Base-by-base conservation (phyloP, 2,888 invertebrate species). In the Oscheius sp. region DNA sequence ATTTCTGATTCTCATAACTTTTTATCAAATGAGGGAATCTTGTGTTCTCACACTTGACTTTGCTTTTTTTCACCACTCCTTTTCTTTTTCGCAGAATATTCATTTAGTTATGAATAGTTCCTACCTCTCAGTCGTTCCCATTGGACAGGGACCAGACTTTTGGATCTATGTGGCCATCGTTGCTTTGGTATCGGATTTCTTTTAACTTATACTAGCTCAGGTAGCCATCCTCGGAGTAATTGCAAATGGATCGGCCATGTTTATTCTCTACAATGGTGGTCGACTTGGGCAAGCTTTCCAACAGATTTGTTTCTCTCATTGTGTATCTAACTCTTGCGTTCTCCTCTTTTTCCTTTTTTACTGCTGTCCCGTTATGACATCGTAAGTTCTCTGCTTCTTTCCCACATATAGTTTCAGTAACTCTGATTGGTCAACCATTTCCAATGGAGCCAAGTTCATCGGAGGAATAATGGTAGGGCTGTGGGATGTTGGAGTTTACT, bases 291-390 rank as follows among this genome's bases (percentile, higher is more conserved):
- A 63, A n/a, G 63, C 63, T 20, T 63, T 63, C 30, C 63, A 63
- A 51, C 63, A 63, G 22, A 28, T 63, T n/a, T 63, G 63, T 20
- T 63, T 63, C 33, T 63, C 63, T 2, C 63, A 63, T 33, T 63
- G 49, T 32, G 49, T 63, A 3, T 33, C 63, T 14, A 63, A 63
- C 36, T 63, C 38, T 17, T 5, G 28, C 6, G 22, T 26, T 20
- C 28, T 63, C 14, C 14, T 49, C 17, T 50, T 63, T 36, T 63
- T 63, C 24, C 49, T 63, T 22, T 63, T 63, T 17, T 63, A 63
- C 33, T 63, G 63, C 32, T 32, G 33, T 2, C 49, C 63, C 12
- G 36, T 50, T 3, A 63, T 63, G 26, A 20, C 45, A 14, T 22
- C 24, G 63, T 63, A 24, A 63, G 57, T n/a, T 14, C 14, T 28